Percentiles rank a stretch among this genome's conserved stretches.
Evolutionary conservation across 64 coral and sea anemone genomes (phyloP).

Genomic region (Montipora efflorescens): DNA sequence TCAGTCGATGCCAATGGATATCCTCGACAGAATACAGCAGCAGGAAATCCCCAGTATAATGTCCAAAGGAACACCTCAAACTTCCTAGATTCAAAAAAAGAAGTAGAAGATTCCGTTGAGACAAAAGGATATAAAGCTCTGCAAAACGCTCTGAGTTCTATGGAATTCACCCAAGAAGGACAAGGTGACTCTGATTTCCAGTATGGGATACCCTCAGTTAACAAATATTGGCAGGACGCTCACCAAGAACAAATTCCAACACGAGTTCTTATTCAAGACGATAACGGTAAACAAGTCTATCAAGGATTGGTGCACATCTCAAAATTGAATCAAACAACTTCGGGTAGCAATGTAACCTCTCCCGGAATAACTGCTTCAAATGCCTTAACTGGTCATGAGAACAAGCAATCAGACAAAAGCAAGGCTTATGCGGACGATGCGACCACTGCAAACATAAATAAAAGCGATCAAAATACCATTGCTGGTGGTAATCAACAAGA

Average conservation of each 20-base stretch:
- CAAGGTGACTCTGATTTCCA: background rate
- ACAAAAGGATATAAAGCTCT: conserved; percentile 39
- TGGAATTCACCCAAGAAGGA: conserved; percentile 7
- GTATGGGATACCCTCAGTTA: background rate
- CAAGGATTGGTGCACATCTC: conserved; percentile 52
- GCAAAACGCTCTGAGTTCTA: conserved; percentile 15
- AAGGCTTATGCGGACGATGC: background rate
- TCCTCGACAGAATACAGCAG: conserved; percentile 3
- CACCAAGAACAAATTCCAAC: background rate
- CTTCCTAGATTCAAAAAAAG: background rate
- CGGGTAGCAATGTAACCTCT: background rate
- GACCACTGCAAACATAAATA: background rate
- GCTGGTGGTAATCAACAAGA: background rate
- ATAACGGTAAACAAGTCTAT: conserved; percentile 40
- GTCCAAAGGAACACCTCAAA: conserved; percentile 1
- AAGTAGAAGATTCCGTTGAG: background rate
- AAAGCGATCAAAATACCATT: background rate
- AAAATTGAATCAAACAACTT: conserved; percentile 45
- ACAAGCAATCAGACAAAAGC: background rate
- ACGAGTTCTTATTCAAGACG: conserved; percentile 62
- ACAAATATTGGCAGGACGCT: background rate
- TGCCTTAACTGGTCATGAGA: background rate
- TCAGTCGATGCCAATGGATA: conserved; percentile 34
- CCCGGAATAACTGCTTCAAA: background rate
- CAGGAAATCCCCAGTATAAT: background rate